Percentiles rank a stretch among this genome's conserved stretches.
Evolutionary conservation across 2,888 invertebrate genomes (phyloP).

Genomic region (Laspeyria flexula): DNA sequence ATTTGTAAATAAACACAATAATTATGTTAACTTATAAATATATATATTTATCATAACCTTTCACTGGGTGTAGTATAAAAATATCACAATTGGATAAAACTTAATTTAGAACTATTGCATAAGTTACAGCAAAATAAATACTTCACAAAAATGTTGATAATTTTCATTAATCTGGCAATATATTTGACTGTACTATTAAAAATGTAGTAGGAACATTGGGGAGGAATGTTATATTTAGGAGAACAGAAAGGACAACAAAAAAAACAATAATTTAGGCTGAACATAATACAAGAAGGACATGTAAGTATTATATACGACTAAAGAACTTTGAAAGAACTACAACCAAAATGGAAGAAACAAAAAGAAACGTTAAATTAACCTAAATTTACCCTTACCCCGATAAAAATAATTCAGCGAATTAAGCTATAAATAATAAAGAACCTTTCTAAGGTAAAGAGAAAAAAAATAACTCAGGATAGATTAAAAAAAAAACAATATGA

Average conservation of each 20-base stretch:
- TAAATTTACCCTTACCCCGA: not conserved
- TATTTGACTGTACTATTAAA: too few species aligned
- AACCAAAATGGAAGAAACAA: not conserved
- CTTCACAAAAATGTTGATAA: not conserved
- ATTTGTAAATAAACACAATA: constrained; percentile 32
- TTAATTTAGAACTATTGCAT: not conserved
- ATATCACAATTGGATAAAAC: constrained; percentile 9
- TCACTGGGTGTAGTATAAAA: constrained; percentile 7
- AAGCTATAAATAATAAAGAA: constrained; percentile 34
- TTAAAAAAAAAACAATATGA: constrained; percentile 2
- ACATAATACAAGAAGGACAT: not conserved
- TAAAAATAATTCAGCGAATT: constrained; percentile 2
- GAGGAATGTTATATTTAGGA: not conserved
- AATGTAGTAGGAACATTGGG: not conserved
- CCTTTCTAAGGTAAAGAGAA: constrained; percentile 40
- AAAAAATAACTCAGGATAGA: constrained; percentile 6
- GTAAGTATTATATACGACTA: not conserved
- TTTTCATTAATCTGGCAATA: too few species aligned
- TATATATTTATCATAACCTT: constrained; percentile 24
- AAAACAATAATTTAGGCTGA: too few species aligned
- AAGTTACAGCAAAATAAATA: not conserved
- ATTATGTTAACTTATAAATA: constrained; percentile 8
- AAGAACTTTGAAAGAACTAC: not conserved
- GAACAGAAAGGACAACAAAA: too few species aligned
- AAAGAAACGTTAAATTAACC: not conserved